These are phyloP conservation scores for Pteropus alecto DNA, from an alignment of 2,113 vertebrate genomes.

Conservation along the genomic window DNA sequence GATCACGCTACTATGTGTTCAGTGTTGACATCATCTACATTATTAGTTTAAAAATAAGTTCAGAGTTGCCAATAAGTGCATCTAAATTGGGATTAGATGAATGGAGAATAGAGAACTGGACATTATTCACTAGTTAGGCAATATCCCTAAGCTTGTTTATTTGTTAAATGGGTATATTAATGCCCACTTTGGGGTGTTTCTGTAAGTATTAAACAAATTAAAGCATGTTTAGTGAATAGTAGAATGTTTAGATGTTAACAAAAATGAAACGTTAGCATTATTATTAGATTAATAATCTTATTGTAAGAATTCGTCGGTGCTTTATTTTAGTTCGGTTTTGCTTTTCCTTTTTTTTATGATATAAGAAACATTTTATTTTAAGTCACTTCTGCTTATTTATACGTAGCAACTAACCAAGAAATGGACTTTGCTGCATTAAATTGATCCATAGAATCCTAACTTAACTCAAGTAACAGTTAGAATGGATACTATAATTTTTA, in stretches of 20 bases:
- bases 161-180: neutral
- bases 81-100: neutral
- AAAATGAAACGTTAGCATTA: neutral
- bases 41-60: neutral
- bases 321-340: neutral
- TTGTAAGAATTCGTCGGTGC: neutral
- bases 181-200: neutral
- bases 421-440: neutral
- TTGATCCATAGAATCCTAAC: neutral
- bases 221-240: neutral
- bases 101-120: neutral
- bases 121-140: neutral
- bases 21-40: neutral
- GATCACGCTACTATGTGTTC: neutral
- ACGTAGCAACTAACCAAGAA: neutral
- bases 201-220: neutral
- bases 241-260: neutral
- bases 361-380: neutral
- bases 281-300: neutral
- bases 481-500: constrained; percentile 56
- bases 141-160: neutral
- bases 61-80: neutral
- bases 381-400: constrained; percentile 10
- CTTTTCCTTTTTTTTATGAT: neutral
- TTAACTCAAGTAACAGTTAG: neutral